Base-by-base conservation (phyloP, 92 coral and sea anemone species). In the Zoanthus sociatus region DNA sequence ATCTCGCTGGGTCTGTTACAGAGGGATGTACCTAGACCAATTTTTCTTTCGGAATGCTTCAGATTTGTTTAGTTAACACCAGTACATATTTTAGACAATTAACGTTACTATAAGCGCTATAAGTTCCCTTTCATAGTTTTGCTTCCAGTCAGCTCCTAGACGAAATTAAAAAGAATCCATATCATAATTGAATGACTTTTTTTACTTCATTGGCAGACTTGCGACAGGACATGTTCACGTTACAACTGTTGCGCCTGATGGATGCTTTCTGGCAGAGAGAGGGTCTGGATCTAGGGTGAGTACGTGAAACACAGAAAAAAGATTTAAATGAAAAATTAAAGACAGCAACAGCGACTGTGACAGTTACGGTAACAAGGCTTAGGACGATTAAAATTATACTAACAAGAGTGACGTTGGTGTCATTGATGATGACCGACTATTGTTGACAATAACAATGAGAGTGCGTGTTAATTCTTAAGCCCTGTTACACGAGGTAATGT, bases 181-280 rank as follows among this genome's bases (percentile, higher is more conserved):
- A 37, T 37, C 42, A 37, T 37, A 37, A 37, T 37, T 2, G 42
- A 37, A 37, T 37, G 4, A 37, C 1, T 37, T 6, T 58, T 6
- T 58, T 58, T n/a, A 15, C 17, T 5, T 58, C 46, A 32, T 12
- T 12, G 64, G 4, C 76, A 96, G 98, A 96, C 90, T 94, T 96
- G 51, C 98, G 98, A 31, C 98, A 96, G 70, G 98, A 96, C 83
- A 96, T 96, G 98, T 73, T 96, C 47, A 96, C 98, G 1, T 76
- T 96, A 16, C 98, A 96, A 78, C 78, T 96, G 71, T 89, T 96
- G 83, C 89, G 87, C 66, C 92, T 96, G 75, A 96, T 96, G 98
- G 98, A 96, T 71, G 89, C 95, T 12, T 90, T 96, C 45, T 96
- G 98, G 98, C 94, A 94, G 66, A 92, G 91, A 45, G 98, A 96